Evolutionary conservation across 2,113 vertebrate species (phyloP).

Genomic region (Hippocampus zosterae): DNA sequence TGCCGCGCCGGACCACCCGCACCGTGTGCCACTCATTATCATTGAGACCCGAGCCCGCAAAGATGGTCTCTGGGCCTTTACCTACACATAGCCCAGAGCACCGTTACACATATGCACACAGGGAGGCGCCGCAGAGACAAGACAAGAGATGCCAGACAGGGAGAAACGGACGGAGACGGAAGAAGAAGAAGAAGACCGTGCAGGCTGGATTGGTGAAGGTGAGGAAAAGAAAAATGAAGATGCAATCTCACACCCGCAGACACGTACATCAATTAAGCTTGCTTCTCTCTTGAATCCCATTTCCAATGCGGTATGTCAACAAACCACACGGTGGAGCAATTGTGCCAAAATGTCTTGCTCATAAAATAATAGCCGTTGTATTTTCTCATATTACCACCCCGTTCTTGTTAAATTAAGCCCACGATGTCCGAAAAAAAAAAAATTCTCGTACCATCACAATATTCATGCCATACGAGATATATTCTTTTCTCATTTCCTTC

Average conservation of each 20-base stretch:
- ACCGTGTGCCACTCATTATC: slow-evolving; percentile 99
- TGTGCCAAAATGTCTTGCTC: too few species aligned
- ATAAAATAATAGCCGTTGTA: too few species aligned
- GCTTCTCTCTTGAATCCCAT: background rate
- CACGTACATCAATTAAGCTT: background rate
- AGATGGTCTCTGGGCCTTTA: slow-evolving; percentile 99
- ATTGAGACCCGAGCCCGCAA: slow-evolving; percentile 98
- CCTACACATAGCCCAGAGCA: slow-evolving; percentile 97
- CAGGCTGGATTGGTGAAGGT: slow-evolving; percentile 38
- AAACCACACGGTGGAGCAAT: slow-evolving; percentile 55
- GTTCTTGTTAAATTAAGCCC: too few species aligned
- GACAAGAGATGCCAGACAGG: slow-evolving; percentile 24
- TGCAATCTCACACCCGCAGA: slow-evolving; percentile 32
- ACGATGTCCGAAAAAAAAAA: too few species aligned
- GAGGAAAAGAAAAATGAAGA: slow-evolving; percentile 34
- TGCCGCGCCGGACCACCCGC: slow-evolving; percentile 94
- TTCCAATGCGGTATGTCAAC: background rate
- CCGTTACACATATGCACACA: slow-evolving; percentile 62
- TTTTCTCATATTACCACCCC: too few species aligned
- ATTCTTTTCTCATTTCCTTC: too few species aligned
- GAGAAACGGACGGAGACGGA: slow-evolving; percentile 7
- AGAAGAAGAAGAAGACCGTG: slow-evolving; percentile 29
- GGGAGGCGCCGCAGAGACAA: slow-evolving; percentile 28
- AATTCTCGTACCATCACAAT: too few species aligned
- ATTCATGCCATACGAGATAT: too few species aligned